phyloP scores from a whole-genome alignment of 2,888 invertebrate genomes.

The Campaea margaritaria region DNA sequence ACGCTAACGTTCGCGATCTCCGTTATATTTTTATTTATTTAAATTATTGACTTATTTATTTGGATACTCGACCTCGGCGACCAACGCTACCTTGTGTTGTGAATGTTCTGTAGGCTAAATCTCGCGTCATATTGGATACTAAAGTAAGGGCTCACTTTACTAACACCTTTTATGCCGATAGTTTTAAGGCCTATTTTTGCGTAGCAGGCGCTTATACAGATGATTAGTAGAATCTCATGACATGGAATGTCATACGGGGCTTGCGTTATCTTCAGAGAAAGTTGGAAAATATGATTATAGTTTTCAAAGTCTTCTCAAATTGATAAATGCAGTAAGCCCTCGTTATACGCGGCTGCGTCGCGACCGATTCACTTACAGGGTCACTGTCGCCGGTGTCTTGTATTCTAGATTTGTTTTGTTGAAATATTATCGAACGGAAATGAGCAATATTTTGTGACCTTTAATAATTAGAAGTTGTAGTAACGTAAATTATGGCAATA shows the following conservation, averaged over 20 bases:
- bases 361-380: not conserved
- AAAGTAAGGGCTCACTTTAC: no score
- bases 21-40: slow-evolving; percentile 25
- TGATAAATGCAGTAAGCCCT: no score
- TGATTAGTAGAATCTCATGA: not conserved
- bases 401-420: slow-evolving; percentile 5
- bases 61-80: slow-evolving; percentile 11
- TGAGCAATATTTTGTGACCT: slow-evolving; percentile 16
- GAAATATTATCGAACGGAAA: slow-evolving; percentile 12
- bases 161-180: no score
- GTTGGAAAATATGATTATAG: no score
- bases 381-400: slow-evolving; percentile 3
- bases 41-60: slow-evolving; percentile 29
- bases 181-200: no score
- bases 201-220: no score
- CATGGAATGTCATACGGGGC: no score
- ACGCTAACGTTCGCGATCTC: slow-evolving; percentile 27
- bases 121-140: no score
- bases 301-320: no score
- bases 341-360: no score
- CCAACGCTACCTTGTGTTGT: not conserved
- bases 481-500: slow-evolving; percentile 16
- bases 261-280: not conserved
- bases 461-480: slow-evolving; percentile 2
- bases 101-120: not conserved